phyloP scores from a whole-genome alignment of 2,797 vertebrate genomes.

The Tinamus major region DNA sequence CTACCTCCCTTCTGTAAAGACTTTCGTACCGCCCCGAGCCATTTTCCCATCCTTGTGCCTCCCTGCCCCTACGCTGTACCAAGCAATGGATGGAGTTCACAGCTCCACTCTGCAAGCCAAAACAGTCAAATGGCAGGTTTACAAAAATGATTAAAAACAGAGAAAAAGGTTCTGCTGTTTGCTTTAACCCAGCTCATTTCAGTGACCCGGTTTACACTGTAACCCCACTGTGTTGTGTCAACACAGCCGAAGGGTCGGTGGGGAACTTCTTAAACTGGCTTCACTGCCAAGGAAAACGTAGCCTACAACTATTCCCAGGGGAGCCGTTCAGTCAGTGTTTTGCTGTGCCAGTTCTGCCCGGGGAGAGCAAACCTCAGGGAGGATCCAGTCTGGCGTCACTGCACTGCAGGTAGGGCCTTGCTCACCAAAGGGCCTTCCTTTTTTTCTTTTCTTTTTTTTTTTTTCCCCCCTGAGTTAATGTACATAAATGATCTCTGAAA shows the following conservation, averaged over 20 bases:
- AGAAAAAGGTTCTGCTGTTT: neutral
- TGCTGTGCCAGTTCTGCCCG: slow-evolving; percentile 12
- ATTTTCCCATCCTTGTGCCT: neutral
- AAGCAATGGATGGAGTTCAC: neutral
- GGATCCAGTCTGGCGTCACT: slow-evolving; percentile 8
- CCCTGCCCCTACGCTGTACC: neutral
- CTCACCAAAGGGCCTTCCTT: neutral
- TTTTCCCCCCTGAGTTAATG: neutral
- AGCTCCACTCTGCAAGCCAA: neutral
- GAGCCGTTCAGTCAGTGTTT: slow-evolving; percentile 4
- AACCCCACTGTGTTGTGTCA: neutral
- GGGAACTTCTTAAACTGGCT: neutral
- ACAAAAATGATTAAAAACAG: accelerated
- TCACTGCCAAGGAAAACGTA: neutral
- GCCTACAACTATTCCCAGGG: neutral
- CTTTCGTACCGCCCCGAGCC: neutral
- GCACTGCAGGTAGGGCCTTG: neutral
- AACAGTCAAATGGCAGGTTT: neutral
- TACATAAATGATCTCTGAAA: slow-evolving; percentile 11
- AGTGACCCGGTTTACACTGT: neutral
- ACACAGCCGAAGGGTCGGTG: neutral
- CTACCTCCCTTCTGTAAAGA: neutral
- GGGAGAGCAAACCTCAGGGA: slow-evolving; percentile 28
- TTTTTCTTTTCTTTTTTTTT: neutral
- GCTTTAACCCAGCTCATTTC: neutral